Evolutionary conservation across 2,888 invertebrate genomes (phyloP).

Genomic region (Chymomyza fuscimana): DNA sequence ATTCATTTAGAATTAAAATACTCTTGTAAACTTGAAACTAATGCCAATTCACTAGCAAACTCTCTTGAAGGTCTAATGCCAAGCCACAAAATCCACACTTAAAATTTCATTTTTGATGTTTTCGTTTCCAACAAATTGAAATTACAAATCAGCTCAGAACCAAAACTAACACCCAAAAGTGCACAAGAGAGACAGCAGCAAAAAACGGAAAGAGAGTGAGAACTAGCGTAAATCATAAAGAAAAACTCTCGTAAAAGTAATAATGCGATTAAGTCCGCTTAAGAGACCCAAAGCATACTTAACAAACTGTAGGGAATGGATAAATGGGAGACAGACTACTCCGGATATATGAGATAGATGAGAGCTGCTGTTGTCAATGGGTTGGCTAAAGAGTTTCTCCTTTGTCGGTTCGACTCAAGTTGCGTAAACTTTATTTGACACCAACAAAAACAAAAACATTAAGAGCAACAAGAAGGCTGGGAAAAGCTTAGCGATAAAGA

Average conservation of each 20-base stretch:
- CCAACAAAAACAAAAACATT: constrained; percentile 44
- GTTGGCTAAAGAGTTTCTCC: background rate
- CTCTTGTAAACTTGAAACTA: constrained; percentile 5
- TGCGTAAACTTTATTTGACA: constrained; percentile 49
- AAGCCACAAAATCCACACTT: constrained; percentile 61
- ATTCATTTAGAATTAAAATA: background rate
- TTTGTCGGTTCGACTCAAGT: background rate
- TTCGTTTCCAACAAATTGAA: constrained; percentile 60
- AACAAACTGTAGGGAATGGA: constrained; percentile 56
- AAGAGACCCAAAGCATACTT: constrained; percentile 65
- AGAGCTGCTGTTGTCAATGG: constrained; percentile 1
- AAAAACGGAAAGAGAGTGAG: constrained; percentile 17
- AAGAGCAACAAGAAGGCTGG: constrained; percentile 29
- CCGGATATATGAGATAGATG: constrained; percentile 1
- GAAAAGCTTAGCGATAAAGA: constrained; percentile 51
- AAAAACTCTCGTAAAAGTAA: constrained; percentile 67
- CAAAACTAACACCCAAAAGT: background rate
- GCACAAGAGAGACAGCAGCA: background rate
- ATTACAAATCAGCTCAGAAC: constrained; percentile 15
- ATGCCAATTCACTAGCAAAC: constrained; percentile 25
- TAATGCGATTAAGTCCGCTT: constrained; percentile 67
- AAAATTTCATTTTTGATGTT: constrained; percentile 63
- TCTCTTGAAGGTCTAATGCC: constrained; percentile 36
- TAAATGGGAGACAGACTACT: constrained; percentile 32
- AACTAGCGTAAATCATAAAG: constrained; percentile 60